phyloP scores from a whole-genome alignment of 2,113 vertebrate genomes.

The Sorex araneus region DNA sequence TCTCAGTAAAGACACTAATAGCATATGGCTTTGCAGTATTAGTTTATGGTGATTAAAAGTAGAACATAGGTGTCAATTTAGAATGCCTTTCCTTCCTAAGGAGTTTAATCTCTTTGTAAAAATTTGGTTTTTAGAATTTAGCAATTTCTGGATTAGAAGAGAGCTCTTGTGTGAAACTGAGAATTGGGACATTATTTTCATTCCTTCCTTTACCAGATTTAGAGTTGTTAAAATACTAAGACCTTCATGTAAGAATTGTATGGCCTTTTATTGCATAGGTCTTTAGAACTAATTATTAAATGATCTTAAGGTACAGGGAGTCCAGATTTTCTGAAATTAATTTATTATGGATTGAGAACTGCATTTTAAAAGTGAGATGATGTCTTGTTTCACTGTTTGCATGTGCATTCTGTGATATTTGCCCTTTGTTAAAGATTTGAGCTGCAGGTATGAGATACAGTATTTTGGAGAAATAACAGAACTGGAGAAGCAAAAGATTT shows the following conservation, averaged over 20 bases:
- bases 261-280: neutral
- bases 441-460: conserved; percentile 25
- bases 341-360: conserved; percentile 34
- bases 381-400: neutral
- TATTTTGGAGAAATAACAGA: conserved; percentile 52
- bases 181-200: conserved; percentile 56
- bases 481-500: conserved; percentile 1
- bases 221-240: conserved; percentile 53
- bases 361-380: conserved; percentile 55
- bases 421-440: neutral
- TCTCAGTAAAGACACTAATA: conserved; percentile 36
- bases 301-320: conserved; percentile 5
- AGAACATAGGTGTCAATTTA: neutral
- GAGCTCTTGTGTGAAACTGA: conserved; percentile 43
- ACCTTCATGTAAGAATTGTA: neutral
- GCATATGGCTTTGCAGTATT: conserved; percentile 1
- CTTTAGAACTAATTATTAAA: conserved; percentile 53
- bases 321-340: neutral
- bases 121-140: conserved; percentile 64
- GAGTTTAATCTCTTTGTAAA: conserved; percentile 39
- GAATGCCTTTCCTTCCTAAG: neutral
- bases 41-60: conserved; percentile 47
- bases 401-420: neutral
- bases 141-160: neutral
- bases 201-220: conserved; percentile 12